Percentiles rank a stretch among this genome's conserved stretches.
Conservation (phyloP, 2,888 invertebrate species). For the Phaedon cochleariae region DNA sequence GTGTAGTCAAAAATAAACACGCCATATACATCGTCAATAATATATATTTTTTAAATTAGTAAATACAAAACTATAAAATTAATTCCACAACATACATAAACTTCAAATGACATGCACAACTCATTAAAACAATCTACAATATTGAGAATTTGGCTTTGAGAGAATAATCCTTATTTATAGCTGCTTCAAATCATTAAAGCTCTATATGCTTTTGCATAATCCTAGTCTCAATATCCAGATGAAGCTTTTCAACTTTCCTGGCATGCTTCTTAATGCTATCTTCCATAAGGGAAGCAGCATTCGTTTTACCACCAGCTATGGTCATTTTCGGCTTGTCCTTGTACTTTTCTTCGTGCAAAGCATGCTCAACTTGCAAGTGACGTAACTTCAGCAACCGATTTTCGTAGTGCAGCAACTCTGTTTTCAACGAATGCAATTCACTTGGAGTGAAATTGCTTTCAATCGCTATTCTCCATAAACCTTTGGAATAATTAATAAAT, state of each 20-base stretch:
- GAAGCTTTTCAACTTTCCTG: constrained; percentile 86
- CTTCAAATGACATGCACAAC: neutral
- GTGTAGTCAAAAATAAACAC: no score
- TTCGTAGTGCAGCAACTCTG: constrained; percentile 89
- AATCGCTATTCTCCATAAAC: constrained; percentile 84
- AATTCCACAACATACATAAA: neutral
- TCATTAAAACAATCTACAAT: neutral
- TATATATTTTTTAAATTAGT: neutral
- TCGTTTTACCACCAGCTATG: constrained; percentile 35
- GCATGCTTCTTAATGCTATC: constrained; percentile 85
- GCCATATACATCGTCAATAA: no score
- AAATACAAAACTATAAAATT: neutral
- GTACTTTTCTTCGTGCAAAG: constrained; percentile 74
- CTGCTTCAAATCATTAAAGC: constrained; percentile 64
- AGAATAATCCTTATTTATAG: neutral
- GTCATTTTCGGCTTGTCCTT: constrained; percentile 65
- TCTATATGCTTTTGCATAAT: constrained; percentile 81
- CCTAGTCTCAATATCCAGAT: constrained; percentile 78
- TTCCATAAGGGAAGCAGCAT: constrained; percentile 66
- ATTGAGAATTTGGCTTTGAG: constrained; percentile 7
- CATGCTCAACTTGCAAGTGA: constrained; percentile 83
- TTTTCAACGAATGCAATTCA: constrained; percentile 85
- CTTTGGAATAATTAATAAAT: no score
- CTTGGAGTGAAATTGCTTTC: constrained; percentile 81
- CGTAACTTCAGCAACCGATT: constrained; percentile 83